Evolutionary conservation across 2,888 invertebrate genomes (phyloP).

Genomic region (Noctuana brunneofusca): DNA sequence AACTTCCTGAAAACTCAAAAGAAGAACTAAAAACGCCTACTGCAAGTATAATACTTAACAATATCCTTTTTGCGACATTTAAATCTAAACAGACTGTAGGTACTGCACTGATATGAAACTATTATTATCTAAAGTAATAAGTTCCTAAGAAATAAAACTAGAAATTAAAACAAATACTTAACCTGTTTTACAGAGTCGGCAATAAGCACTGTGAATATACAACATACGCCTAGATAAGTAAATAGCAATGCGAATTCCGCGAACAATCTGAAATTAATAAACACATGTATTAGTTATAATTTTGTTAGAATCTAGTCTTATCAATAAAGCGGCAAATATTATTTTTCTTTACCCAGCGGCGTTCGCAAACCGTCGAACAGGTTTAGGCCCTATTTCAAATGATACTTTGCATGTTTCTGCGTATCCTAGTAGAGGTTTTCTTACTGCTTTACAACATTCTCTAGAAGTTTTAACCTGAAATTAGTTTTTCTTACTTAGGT

Average conservation of each 20-base stretch:
- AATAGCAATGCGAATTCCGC: conserved; percentile 86
- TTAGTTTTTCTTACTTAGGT: not conserved
- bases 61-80: too few species aligned
- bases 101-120: too few species aligned
- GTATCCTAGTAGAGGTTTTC: conserved; percentile 80
- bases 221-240: conserved; percentile 87
- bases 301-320: too few species aligned
- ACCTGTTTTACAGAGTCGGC: conserved; percentile 87
- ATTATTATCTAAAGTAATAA: too few species aligned
- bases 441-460: conserved; percentile 69
- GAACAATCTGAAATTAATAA: conserved; percentile 59
- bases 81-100: too few species aligned
- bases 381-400: conserved; percentile 82
- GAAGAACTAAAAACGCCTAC: not conserved
- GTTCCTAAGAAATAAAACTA: too few species aligned
- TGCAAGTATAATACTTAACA: too few species aligned
- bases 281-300: not conserved
- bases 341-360: conserved; percentile 53
- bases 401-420: conserved; percentile 84
- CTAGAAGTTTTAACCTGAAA: conserved; percentile 70
- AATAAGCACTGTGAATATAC: conserved; percentile 91
- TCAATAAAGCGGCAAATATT: too few species aligned
- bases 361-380: conserved; percentile 68
- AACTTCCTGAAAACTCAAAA: too few species aligned
- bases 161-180: too few species aligned